Conservation (phyloP, 2,888 invertebrate genomes). For the Lepidocyrtoides sp. region DNA sequence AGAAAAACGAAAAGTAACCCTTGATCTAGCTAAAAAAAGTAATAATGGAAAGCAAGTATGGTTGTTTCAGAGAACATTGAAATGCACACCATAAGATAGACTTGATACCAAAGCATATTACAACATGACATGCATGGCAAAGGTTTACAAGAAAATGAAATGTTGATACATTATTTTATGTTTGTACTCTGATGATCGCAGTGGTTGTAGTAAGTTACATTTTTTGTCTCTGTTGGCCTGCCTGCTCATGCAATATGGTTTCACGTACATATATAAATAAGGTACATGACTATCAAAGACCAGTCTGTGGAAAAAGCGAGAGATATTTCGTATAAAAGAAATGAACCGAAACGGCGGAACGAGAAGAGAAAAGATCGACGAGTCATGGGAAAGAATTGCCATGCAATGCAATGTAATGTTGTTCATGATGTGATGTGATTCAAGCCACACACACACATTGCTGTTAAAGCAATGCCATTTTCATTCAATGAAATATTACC, state of each 20-base stretch:
- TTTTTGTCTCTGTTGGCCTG: slow-evolving; percentile 34
- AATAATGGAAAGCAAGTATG: neutral
- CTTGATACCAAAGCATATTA: slow-evolving; percentile 20
- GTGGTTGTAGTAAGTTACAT: neutral
- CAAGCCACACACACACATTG: slow-evolving; percentile 38
- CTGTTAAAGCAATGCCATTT: slow-evolving; percentile 46
- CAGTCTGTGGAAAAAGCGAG: slow-evolving; percentile 38
- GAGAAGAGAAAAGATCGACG: slow-evolving; percentile 58
- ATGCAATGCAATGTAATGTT: slow-evolving; percentile 57
- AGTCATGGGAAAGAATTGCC: slow-evolving; percentile 74
- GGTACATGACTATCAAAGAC: slow-evolving; percentile 25
- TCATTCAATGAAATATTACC: slow-evolving; percentile 72
- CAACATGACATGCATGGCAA: slow-evolving; percentile 5
- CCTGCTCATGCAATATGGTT: slow-evolving; percentile 14
- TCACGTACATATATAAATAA: neutral
- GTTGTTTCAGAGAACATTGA: slow-evolving; percentile 26
- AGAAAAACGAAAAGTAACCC: neutral
- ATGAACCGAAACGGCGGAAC: slow-evolving; percentile 75
- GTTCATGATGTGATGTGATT: slow-evolving; percentile 60
- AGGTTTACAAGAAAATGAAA: slow-evolving; percentile 52
- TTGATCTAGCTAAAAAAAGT: slow-evolving; percentile 11
- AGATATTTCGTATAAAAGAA: slow-evolving; percentile 67
- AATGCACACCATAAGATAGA: slow-evolving; percentile 41
- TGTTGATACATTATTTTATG: slow-evolving; percentile 24
- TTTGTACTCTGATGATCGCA: neutral